phyloP scores from a whole-genome alignment of 2,113 vertebrate species.

The Tiliqua scincoides region DNA sequence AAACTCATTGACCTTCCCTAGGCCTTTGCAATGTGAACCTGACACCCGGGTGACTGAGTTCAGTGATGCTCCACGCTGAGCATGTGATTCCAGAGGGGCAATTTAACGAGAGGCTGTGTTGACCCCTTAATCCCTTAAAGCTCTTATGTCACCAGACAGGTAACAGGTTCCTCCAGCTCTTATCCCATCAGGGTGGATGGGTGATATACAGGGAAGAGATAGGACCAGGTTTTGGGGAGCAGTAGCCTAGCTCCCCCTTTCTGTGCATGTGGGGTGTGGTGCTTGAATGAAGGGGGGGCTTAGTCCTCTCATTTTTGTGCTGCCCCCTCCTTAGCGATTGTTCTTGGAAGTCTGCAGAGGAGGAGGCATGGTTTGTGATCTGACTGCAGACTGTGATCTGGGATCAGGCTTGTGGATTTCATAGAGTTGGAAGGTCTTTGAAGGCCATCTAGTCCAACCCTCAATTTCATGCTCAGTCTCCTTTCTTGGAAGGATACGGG shows the following conservation, averaged over 20 bases:
- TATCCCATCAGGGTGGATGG: not conserved
- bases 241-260: not conserved
- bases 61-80: not conserved
- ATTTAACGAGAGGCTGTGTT: fast-evolving
- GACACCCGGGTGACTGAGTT: not conserved
- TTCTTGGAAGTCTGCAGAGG: too few species aligned
- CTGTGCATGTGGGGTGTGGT: not conserved
- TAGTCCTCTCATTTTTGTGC: not conserved
- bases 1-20: not conserved
- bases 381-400: too few species aligned
- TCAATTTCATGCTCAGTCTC: too few species aligned
- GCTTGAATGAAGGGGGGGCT: not conserved
- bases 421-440: too few species aligned
- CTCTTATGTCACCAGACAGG: not conserved
- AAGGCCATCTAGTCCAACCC: too few species aligned
- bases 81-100: fast-evolving
- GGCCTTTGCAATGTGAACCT: not conserved
- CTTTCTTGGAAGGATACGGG: too few species aligned
- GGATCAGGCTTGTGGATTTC: too few species aligned
- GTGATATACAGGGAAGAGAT: not conserved
- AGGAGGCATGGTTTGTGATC: too few species aligned
- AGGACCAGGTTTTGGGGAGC: not conserved
- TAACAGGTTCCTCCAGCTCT: not conserved
- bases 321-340: not conserved
- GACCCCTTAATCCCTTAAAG: not conserved